Evolutionary conservation across 2,113 vertebrate species (phyloP).

Genomic region (Microcebus jonahi): DNA sequence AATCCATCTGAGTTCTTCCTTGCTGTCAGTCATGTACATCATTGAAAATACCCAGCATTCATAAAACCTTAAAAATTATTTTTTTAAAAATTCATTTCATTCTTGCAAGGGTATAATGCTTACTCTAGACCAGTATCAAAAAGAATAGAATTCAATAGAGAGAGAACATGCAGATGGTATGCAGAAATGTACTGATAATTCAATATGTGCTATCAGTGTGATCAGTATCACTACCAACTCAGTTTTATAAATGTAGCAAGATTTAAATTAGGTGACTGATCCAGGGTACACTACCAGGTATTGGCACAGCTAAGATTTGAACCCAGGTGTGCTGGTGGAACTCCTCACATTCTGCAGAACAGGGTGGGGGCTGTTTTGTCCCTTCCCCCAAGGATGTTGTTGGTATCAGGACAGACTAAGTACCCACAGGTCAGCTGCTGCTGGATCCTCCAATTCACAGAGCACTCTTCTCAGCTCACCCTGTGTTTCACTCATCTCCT

Average conservation of each 20-base stretch:
- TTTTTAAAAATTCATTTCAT: neutral
- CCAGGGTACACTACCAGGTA: neutral
- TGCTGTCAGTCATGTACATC: neutral
- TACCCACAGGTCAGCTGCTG: neutral
- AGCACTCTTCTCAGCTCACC: neutral
- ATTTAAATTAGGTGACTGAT: neutral
- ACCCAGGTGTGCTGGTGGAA: neutral
- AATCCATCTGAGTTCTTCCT: neutral
- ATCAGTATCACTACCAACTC: neutral
- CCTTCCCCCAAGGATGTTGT: too few species aligned
- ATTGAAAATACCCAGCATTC: neutral
- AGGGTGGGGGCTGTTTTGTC: neutral
- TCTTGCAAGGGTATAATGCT: neutral
- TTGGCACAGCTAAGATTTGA: neutral
- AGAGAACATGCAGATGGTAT: neutral
- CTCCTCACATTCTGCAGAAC: neutral
- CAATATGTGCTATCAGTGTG: neutral
- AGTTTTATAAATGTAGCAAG: neutral
- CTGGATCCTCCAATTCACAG: neutral
- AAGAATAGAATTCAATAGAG: neutral
- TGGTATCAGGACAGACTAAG: neutral
- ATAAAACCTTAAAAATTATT: neutral
- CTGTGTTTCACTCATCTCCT: neutral
- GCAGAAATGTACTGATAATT: neutral
- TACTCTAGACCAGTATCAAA: neutral